phyloP scores from a whole-genome alignment of 2,888 invertebrate genomes.

The Cartodere bifasciata region DNA sequence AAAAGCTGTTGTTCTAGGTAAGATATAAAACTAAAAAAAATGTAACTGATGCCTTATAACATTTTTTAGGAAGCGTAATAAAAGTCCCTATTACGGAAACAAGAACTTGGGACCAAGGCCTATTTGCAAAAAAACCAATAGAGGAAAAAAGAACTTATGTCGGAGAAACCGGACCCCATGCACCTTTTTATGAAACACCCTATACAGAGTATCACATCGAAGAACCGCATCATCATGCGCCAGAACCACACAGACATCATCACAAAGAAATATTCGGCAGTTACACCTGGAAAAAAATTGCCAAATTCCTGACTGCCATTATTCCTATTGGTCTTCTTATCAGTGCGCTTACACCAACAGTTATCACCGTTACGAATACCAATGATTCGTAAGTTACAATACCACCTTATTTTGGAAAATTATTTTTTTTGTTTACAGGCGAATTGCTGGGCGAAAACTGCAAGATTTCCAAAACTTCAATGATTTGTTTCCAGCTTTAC shows the following conservation, averaged over 20 bases:
- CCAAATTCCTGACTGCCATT: conserved; percentile 52
- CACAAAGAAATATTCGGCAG: not conserved
- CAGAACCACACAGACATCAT: conserved; percentile 2
- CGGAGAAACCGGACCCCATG: not conserved
- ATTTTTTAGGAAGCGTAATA: no score
- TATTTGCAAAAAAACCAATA: no score
- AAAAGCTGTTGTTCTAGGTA: not conserved
- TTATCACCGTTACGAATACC: conserved; percentile 43
- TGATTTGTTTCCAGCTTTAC: not conserved
- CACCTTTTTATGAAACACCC: conserved; percentile 5
- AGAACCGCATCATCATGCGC: conserved; percentile 3
- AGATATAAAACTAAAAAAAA: conserved; percentile 3
- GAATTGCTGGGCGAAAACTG: not conserved
- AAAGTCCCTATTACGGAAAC: no score
- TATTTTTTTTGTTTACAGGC: not conserved
- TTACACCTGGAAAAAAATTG: conserved; percentile 46
- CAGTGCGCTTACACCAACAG: conserved; percentile 54
- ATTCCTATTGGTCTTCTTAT: conserved; percentile 59
- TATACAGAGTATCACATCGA: conserved; percentile 2
- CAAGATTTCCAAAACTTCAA: not conserved
- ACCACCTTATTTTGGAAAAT: conserved; percentile 1
- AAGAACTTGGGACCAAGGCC: no score
- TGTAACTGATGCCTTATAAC: conserved; percentile 11
- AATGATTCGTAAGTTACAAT: conserved; percentile 28
- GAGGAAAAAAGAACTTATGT: no score